These are phyloP conservation scores for Carpatolechia fugitivella DNA, from an alignment of 2,888 invertebrate species.

Conservation along the genomic window DNA sequence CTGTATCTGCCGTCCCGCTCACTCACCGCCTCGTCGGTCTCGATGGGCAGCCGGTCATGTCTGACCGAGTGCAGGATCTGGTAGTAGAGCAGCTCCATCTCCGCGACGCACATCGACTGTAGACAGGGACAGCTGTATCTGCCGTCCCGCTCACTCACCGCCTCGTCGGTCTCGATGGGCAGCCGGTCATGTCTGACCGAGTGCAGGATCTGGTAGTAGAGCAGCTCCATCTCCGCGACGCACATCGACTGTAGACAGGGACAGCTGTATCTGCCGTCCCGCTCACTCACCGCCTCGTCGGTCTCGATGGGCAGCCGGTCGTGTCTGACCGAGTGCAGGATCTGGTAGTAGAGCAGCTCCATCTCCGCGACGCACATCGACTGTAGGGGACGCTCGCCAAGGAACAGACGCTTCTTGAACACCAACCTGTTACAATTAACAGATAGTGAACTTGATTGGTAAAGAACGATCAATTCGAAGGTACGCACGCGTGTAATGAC, in stretches of 20 bases:
- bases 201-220: slow-evolving; percentile 84
- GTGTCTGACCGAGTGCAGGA: slow-evolving; percentile 92
- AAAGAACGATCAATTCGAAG: no score
- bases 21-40: slow-evolving; percentile 95
- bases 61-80: slow-evolving; percentile 95
- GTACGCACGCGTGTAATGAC: no score
- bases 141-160: no score
- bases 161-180: slow-evolving; percentile 82
- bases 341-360: slow-evolving; percentile 95
- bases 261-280: no score
- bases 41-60: slow-evolving; percentile 95
- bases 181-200: no score
- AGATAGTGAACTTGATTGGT: neutral
- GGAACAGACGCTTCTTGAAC: slow-evolving; percentile 71
- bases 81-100: slow-evolving; percentile 95
- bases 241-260: no score
- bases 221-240: neutral
- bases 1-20: no score
- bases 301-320: slow-evolving; percentile 96
- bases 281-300: slow-evolving; percentile 95
- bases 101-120: no score
- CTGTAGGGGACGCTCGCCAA: slow-evolving; percentile 66
- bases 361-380: slow-evolving; percentile 90
- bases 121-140: no score
- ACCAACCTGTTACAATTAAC: slow-evolving; percentile 43